Conservation (phyloP, 2,888 invertebrate species). For the Microchrysa polita region DNA sequence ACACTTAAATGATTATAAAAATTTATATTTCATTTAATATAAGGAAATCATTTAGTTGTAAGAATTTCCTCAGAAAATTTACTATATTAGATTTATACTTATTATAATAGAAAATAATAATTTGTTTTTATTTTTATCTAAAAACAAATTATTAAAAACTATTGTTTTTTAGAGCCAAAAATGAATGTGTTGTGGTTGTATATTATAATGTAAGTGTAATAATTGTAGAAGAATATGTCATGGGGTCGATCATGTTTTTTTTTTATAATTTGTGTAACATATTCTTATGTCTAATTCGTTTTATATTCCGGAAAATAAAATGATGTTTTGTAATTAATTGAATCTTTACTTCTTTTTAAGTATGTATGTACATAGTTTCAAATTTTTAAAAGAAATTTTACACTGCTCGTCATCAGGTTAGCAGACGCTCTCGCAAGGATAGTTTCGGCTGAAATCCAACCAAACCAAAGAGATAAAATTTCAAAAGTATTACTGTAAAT, state of each 20-base stretch:
- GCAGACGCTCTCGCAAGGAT: no score
- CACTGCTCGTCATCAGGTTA: no score
- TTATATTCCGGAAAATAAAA: conserved; percentile 43
- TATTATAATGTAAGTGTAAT: not conserved
- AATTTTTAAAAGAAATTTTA: no score
- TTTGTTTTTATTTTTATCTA: conserved; percentile 30
- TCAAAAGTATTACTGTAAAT: no score
- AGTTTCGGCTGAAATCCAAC: no score
- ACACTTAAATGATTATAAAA: not conserved
- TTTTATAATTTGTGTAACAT: not conserved
- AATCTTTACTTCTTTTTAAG: not conserved
- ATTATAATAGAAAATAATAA: conserved; percentile 14
- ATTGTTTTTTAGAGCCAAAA: not conserved
- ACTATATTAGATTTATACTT: not conserved
- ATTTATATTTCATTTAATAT: not conserved
- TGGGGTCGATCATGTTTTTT: not conserved
- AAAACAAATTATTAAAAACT: conserved; percentile 29
- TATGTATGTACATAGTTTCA: no score
- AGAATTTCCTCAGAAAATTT: no score
- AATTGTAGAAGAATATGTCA: not conserved
- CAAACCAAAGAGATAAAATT: no score
- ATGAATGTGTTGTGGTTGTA: conserved; percentile 25
- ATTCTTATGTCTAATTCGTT: conserved; percentile 16
- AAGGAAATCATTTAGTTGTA: not conserved
- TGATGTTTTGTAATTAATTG: conserved; percentile 4